Conservation (phyloP, 2,797 vertebrate species). For the Anabacerthia variegaticeps region DNA sequence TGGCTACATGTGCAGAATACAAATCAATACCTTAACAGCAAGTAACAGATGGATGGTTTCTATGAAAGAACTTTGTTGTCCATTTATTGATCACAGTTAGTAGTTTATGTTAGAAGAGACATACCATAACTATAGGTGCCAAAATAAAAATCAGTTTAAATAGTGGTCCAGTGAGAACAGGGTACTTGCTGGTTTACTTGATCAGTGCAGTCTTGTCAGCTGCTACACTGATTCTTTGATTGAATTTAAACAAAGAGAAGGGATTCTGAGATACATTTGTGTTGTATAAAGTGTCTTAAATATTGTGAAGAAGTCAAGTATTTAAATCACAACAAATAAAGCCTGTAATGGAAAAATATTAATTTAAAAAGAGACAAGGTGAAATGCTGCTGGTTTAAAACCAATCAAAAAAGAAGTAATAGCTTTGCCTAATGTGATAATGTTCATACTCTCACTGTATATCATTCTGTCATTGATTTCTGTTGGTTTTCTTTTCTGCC, state of each 20-base stretch:
- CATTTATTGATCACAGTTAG: slow-evolving; percentile 50
- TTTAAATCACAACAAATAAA: background rate
- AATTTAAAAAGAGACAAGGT: background rate
- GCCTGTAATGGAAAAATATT: background rate
- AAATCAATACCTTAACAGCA: slow-evolving; percentile 37
- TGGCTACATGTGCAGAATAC: slow-evolving; percentile 9
- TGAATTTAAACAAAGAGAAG: background rate
- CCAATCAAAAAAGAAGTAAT: background rate
- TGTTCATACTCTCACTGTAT: background rate
- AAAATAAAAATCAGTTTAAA: slow-evolving; percentile 45
- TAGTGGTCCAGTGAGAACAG: background rate
- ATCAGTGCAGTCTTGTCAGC: background rate
- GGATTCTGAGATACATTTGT: background rate
- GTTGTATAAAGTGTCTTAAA: background rate
- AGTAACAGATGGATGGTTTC: slow-evolving; percentile 57
- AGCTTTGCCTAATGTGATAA: background rate
- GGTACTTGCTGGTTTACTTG: background rate
- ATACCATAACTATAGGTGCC: slow-evolving; percentile 4
- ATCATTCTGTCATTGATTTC: background rate
- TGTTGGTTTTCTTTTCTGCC: background rate
- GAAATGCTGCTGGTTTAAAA: background rate
- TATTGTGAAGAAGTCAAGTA: background rate
- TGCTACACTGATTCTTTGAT: background rate
- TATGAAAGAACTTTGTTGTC: slow-evolving; percentile 30
- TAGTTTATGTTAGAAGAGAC: slow-evolving; percentile 41